Evolutionary conservation across 1,140 invertebrate species (phyloP), one percentile per base, ranked within the genome.

Genomic region (Listronotus oregonensis): DNA sequence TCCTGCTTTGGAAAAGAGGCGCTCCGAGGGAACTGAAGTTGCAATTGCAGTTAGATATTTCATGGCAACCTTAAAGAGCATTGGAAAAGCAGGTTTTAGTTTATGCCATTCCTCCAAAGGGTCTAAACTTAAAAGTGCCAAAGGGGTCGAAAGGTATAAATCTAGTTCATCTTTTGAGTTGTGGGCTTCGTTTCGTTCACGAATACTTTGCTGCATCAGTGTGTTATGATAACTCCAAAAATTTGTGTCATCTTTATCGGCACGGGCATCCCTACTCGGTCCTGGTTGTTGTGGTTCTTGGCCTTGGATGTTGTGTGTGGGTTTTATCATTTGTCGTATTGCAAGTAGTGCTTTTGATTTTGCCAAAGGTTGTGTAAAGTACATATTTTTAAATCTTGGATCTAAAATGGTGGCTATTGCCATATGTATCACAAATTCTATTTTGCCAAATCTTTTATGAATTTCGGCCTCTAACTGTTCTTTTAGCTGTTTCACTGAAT

Each of bases 391-490:
- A 47, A 47, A 6, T 47, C 44, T 3, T 11, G 17, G 11, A 47
- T 47, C 44, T 14, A 47, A 47, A 47, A 14, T 47, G 3, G 44
- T 47, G 3, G 44, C 44, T 14, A 47, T 47, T 14, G 44, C 44
- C n/a, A 47, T 47, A 47, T 6, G 3, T 47, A 9, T 5, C 3
- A 6, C n/a, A 14, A 14, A 47, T 47, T 47, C 44, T 47, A 47
- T 47, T 47, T 47, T 47, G 3, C 44, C 44, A 47, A 47, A 47
- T 15, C 44, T 47, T 47, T 47, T 47, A 3, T 47, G 11, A 14
- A 14, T 47, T 46, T 47, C 44, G 2, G 17, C 9, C 17, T 6
- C 21, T 21, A 47, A 47, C 5, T 21, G 14, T 4, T 17, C 1
- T 47, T 47, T 47, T 1, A 47, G 4, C 4, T 47, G 2, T 3